Percentiles rank a stretch among this genome's conserved stretches.
These are phyloP conservation scores for Norana najaformis DNA, from an alignment of 2,888 invertebrate genomes.

Conservation along the genomic window DNA sequence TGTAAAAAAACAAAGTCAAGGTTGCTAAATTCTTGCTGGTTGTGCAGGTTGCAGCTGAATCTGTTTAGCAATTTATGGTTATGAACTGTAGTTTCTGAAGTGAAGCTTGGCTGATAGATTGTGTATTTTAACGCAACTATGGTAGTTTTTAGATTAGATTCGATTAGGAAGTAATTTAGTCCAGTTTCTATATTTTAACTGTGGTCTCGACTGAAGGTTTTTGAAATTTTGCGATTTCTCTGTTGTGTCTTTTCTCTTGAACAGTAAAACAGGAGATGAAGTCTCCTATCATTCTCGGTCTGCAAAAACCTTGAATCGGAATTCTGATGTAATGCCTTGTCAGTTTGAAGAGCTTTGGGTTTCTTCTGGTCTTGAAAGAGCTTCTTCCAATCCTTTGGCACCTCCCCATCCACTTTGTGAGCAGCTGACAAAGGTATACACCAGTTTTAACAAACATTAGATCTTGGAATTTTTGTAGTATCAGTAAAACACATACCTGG, in stretches of 20 bases:
- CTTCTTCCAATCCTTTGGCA: background rate
- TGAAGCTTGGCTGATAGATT: background rate
- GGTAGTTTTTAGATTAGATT: no score
- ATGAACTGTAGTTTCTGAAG: background rate
- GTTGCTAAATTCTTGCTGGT: no score
- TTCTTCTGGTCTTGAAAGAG: background rate
- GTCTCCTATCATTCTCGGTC: background rate
- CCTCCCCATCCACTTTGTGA: background rate
- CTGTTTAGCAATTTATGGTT: no score
- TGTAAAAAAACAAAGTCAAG: background rate
- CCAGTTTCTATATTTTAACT: background rate
- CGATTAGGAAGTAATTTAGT: background rate
- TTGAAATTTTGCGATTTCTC: background rate
- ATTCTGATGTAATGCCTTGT: background rate
- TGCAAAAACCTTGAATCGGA: background rate
- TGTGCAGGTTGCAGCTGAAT: no score
- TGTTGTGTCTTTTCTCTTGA: background rate
- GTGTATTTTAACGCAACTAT: no score
- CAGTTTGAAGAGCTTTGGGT: background rate
- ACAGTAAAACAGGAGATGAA: background rate
- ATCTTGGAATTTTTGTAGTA: background rate
- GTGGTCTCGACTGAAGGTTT: background rate
- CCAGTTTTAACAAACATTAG: background rate
- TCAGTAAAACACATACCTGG: background rate
- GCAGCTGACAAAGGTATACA: background rate